Evolutionary conservation across 30 jellyfish, hydroid and myxozoan genomes (phyloP).

Genomic region (Kudoa iwatai): DNA sequence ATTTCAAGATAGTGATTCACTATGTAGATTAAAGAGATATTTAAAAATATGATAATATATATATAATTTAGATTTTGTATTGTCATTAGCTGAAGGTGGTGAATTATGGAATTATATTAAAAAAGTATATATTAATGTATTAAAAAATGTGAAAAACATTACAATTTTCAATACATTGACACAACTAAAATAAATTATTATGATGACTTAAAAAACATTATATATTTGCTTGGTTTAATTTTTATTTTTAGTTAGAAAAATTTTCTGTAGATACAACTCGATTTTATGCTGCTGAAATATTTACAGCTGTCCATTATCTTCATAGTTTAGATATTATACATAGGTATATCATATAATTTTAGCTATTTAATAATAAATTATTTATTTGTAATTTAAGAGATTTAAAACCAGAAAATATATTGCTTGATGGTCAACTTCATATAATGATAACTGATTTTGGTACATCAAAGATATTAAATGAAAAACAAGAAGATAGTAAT

Average conservation of each 20-base stretch:
- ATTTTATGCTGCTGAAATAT: constrained; percentile 63
- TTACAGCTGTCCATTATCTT: constrained; percentile 36
- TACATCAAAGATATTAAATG: constrained; percentile 27
- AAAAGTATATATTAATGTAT: constrained; percentile 10
- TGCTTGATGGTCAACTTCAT: constrained; percentile 52
- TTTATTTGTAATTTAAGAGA: constrained; percentile 8
- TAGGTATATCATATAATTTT: constrained; percentile 10
- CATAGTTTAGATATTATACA: constrained; percentile 58
- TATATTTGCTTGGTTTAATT: background rate
- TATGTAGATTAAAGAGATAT: constrained; percentile 23
- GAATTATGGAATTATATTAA: constrained; percentile 32
- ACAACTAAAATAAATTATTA: background rate
- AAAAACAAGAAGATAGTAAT: background rate
- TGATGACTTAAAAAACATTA: background rate
- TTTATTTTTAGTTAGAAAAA: constrained; percentile 30
- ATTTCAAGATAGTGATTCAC: constrained; percentile 40
- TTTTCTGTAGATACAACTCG: constrained; percentile 53
- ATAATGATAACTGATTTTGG: constrained; percentile 77
- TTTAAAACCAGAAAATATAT: constrained; percentile 63
- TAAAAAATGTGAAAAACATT: background rate
- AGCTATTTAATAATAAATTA: background rate
- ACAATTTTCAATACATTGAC: background rate
- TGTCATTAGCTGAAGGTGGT: constrained; percentile 45
- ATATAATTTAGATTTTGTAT: constrained; percentile 31
- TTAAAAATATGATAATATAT: background rate